Evolutionary conservation across 2,888 invertebrate species (phyloP), one percentile per base, ranked within the genome.

Genomic region (Capitulum mitella): DNA sequence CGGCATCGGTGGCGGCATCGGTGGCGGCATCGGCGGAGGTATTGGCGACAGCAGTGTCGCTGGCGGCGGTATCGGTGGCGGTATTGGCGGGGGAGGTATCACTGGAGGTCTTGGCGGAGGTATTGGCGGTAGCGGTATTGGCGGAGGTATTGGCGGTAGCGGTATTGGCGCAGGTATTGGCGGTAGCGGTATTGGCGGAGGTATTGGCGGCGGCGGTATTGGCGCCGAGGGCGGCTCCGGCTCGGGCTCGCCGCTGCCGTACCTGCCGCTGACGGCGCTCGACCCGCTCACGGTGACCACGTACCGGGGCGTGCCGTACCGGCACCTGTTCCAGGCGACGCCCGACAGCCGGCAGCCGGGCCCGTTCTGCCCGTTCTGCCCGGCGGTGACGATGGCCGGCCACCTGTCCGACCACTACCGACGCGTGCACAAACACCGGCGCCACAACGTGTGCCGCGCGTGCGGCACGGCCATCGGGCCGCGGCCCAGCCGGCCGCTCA

Each of bases 401-500:
- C 70, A 70, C 22, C 70, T 70, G 37, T 70, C 70, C 19, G 70
- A 40, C 8, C 70, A 70, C 70, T 70, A 70, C 70, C 70, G 70
- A 26, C 37, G 37, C 70, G 37, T 12, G 22, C 70, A 70, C 70
- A 70, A 70, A 26, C 70, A 40, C 26, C 22, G 29, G 8, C 29
- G 26, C 37, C 34, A 29, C 22, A 70, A 70, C 26, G 26, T 26
- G 70, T 70, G 70, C 26, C 37, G 40, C 22, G 70, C 40, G 26
- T 70, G 70, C 40, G 40, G 40, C 22, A 70, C 22, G 10, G 26
- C 40, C 37, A 37, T 70, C 22, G 70, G 70, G 10, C 26, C 70
- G 70, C 70, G 70, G 1, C 70, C 70, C 37, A 70, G 70, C 40
- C 37, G 70, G 37, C 70, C 70, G 22, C 70, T 70, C 37, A 70